Base-by-base conservation (phyloP, 2,888 invertebrate genomes). In the Eupithecia pulchellata region DNA sequence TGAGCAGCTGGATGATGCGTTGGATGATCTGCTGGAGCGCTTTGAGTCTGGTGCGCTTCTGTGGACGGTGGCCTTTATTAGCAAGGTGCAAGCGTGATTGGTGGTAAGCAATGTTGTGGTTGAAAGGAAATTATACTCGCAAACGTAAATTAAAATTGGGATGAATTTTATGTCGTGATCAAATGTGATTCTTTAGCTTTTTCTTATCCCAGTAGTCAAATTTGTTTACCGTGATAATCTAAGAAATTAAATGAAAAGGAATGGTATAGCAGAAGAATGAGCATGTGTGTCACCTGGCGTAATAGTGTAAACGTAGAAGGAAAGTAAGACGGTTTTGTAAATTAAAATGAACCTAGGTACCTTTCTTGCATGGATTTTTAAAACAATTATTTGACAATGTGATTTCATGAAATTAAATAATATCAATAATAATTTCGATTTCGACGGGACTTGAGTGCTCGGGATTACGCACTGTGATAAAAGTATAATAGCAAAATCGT, bases 1-100 rank as follows among this genome's bases (percentile, higher is more conserved):
- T 0, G 93, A 93, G 73, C 91, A 88, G 81, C 92, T 91, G 57
- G 93, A 93, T 0, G 93, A 94, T 0, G 92, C 90, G 74, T 91
- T 93, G 34, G 94, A 94, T 0, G 89, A 91, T 62, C 94, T 86
- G 79, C 92, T 94, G 66, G 89, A 90, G 13, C 94, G 88, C 82
- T 94, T 94, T 30, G 90, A 89, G 65, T 91, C 90, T 68, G 84
- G 78, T 32, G 82, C 76, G 78, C 73, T 42, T 75, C 77, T 75
- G 86, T 87, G 81, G 64, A 78, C 74, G 29, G 60, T 65, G 30
- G 61, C 39, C 30, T 67, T 64, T 69, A 58, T 60, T n/a, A 55
- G 29, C 17, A 52, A 52, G 64, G 29, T 39, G 20, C 58, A 60
- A 30, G 61, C 17, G 61, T 8, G 58, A 9, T 58, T 14, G 39